Base-by-base conservation (phyloP, 2,797 vertebrate species). In the Helicolenus hilgendorfi region DNA sequence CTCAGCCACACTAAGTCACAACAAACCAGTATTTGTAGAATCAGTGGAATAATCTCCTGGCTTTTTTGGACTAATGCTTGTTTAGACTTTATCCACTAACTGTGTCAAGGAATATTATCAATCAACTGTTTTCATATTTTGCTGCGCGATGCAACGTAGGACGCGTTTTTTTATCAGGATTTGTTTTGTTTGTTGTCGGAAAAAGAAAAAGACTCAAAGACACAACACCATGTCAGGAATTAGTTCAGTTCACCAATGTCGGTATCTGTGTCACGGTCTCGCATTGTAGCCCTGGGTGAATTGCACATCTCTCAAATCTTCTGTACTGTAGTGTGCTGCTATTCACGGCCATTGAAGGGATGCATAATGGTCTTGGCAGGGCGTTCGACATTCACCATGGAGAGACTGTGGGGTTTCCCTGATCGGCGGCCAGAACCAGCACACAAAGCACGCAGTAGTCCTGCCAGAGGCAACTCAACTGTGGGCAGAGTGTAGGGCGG, bases 341-440 rank as follows among this genome's bases (percentile, higher is more conserved):
- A 94, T 97, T 96, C 93, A 95, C 83, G 31, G 78, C 93, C 91
- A 93, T 94, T 95, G 93, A 96, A 96, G 89, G 91, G 94, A 95
- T 91, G 89, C 91, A 96, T 94, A 96, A 96, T 92, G 92, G 91
- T 94, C 94, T 94, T 96, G 95, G 95, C 95, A 94, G 88, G 82
- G 83, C 38, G 79, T 87, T 95, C 86, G 41, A 90, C 90, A 94
- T 96, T 96, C 95, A 95, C 96, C 94, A 95, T 93, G 95, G 96
- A 95, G 95, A 96, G 93, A 95, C 96, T 97, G 94, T 95, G 96
- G 96, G 96, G 96, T 97, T 97, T 96, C 95, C 96, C 96, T 97
- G 94, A 95, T 91, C 88, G 49, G 81, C 80, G 55, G 95, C 96
- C 96, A 97, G 96, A 96, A 97, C 92, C 94, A 97, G 95, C 94